These are phyloP conservation scores for Panthera uncia DNA, from an alignment of 2,113 vertebrate species.

Conservation along the genomic window DNA sequence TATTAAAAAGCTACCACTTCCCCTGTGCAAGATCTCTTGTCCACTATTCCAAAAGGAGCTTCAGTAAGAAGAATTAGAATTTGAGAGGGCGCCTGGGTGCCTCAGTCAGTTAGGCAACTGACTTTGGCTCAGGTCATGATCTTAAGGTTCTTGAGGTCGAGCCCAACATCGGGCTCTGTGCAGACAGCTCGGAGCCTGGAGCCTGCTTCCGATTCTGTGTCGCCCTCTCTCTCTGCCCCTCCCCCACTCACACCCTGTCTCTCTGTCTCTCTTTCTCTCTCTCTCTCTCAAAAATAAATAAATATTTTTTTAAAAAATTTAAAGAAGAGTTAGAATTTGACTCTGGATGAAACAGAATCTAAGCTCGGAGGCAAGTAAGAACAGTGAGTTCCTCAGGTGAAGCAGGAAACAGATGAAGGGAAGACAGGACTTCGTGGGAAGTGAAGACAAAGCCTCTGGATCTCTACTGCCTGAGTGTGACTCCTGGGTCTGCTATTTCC, in stretches of 20 bases:
- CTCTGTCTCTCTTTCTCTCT: too few relatives aligned
- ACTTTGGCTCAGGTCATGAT: too few relatives aligned
- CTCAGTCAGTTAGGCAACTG: too few relatives aligned
- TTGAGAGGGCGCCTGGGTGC: not conserved
- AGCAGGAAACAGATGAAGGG: not conserved
- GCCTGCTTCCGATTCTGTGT: too few relatives aligned
- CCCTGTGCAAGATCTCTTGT: not conserved
- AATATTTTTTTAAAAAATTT: too few relatives aligned
- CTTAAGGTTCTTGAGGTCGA: too few relatives aligned
- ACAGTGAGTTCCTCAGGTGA: not conserved
- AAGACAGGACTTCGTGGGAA: accelerated
- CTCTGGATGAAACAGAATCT: not conserved
- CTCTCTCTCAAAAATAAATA: too few relatives aligned
- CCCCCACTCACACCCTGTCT: too few relatives aligned
- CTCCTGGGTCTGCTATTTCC: not conserved
- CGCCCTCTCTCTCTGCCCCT: too few relatives aligned
- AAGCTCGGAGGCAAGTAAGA: too few relatives aligned
- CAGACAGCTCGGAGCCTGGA: too few relatives aligned
- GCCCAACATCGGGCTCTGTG: too few relatives aligned
- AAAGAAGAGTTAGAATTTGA: not conserved
- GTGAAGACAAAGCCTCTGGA: not conserved
- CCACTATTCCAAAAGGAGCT: not conserved
- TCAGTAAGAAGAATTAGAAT: not conserved
- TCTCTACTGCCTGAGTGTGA: not conserved
- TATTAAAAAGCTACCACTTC: not conserved